A percentile compares a stretch with the other conserved stretches of the same genome.
Conservation (phyloP, 2,888 invertebrate genomes). For the Gryllus longicercus region DNA sequence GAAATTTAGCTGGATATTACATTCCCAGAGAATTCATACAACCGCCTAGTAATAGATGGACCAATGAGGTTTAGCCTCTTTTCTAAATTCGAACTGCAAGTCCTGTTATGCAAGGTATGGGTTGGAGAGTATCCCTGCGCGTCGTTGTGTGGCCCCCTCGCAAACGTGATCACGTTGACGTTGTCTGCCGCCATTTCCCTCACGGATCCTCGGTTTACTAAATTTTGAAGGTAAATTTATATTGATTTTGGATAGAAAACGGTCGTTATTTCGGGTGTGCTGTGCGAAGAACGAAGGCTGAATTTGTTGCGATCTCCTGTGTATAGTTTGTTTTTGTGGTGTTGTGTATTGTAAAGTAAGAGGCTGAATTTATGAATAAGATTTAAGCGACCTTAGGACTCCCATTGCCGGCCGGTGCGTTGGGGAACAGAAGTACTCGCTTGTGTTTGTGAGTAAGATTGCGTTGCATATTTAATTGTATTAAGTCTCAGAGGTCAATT, state of each 20-base stretch:
- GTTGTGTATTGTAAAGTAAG: conserved; percentile 19
- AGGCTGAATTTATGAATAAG: conserved; percentile 21
- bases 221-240: conserved; percentile 56
- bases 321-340: conserved; percentile 20
- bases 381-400: not conserved
- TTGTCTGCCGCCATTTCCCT: conserved; percentile 65
- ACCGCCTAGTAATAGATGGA: conserved; percentile 7
- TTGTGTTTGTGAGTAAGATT: not conserved
- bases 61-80: conserved; percentile 20
- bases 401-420: conserved; percentile 33
- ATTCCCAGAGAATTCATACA: not conserved
- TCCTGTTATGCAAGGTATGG: conserved; percentile 35
- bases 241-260: conserved; percentile 18
- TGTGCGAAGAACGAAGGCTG: not conserved
- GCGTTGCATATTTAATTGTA: not conserved
- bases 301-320: not conserved
- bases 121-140: conserved; percentile 61
- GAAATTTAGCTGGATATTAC: no score
- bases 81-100: not conserved
- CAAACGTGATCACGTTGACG: conserved; percentile 41
- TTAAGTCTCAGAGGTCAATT: no score
- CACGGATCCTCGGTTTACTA: conserved; percentile 53
- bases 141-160: conserved; percentile 75
- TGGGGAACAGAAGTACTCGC: conserved; percentile 19
- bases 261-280: not conserved